Base-by-base conservation (phyloP, 1,140 invertebrate genomes). In the Polypedilum vanderplanki region DNA sequence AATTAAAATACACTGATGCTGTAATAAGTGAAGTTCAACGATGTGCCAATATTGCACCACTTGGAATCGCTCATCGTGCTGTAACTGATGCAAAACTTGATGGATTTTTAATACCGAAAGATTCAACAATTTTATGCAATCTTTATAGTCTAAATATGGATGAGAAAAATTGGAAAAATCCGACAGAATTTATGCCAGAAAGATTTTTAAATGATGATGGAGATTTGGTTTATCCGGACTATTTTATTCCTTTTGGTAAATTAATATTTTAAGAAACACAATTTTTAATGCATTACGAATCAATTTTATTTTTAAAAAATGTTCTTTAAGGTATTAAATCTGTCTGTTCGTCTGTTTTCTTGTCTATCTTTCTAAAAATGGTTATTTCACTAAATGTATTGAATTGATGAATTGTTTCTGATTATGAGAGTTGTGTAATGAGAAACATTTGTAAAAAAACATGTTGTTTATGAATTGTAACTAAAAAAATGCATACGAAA, bases 131-230 rank as follows among this genome's bases (percentile, higher is more conserved):
- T 15, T 81, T 94, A 74, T 83, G 89, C 0, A 89, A 90, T 77
- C 80, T 90, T 18, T 87, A 89, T 81, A 88, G 89, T 20, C 83
- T 90, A 1, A 88, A 92, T 78, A 89, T 90, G 78, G 90, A 93
- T 77, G 77, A 83, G 65, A 78, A 80, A 1, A 83, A 88, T 77
- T 94, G 91, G 91, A 86, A 87, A 7, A 87, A 91, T 78, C 90
- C 92, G 0, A 10, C 79, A 5, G 77, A 79, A 75, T 94, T 94
- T 79, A 81, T 85, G 41, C 92, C 92, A 1, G 88, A 93, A 78
- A 81, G 92, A 77, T 93, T 93, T 81, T 79, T 91, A 15, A 85
- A 90, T 46, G 80, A 85, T 73, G 81, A 86, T 41, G 89, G 89
- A n/a, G 84, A 87, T 76, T 81, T 87, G 20, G 81, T 85, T 65